A percentile compares a stretch with the other conserved stretches of the same genome.
These are phyloP conservation scores for Hippocampus barbouri DNA, from an alignment of 2,113 vertebrate genomes.

Conservation along the genomic window DNA sequence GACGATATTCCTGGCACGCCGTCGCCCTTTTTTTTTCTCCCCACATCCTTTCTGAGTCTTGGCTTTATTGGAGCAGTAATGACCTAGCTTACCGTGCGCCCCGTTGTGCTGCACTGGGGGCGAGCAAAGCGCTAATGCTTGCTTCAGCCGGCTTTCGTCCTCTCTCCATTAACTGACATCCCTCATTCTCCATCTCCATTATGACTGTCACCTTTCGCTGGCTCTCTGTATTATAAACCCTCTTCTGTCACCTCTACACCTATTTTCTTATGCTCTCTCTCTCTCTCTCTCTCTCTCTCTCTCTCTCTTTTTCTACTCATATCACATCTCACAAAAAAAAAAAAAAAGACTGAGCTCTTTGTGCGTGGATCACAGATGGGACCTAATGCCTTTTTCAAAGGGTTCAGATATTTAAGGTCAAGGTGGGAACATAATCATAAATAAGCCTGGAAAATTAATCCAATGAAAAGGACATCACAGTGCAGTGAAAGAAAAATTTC, in stretches of 20 bases:
- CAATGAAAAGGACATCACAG: too few relatives aligned
- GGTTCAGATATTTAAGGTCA: conserved; percentile 17
- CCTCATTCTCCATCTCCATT: conserved; percentile 58
- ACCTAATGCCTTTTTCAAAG: not conserved
- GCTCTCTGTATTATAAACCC: conserved; percentile 44
- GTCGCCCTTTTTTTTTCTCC: conserved; percentile 33
- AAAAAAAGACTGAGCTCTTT: not conserved
- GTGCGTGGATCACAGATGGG: not conserved
- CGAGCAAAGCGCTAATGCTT: conserved; percentile 45
- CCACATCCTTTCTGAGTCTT: conserved; percentile 46
- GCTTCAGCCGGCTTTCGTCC: conserved; percentile 42
- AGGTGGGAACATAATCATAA: conserved; percentile 2
- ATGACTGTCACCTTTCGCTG: conserved; percentile 45
- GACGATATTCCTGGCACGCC: conserved; percentile 68
- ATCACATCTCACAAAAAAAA: not conserved
- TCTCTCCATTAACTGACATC: conserved; percentile 56
- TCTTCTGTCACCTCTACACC: conserved; percentile 16
- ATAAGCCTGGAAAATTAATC: too few relatives aligned
- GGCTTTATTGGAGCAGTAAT: conserved; percentile 58
- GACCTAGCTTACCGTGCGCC: conserved; percentile 51
- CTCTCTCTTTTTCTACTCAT: not conserved
- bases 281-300: not conserved
- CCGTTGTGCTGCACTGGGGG: conserved; percentile 35
- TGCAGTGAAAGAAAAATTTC: too few relatives aligned
- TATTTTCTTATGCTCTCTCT: not conserved